Evolutionary conservation across 2,797 vertebrate genomes (phyloP).

Genomic region (Carapus acus): DNA sequence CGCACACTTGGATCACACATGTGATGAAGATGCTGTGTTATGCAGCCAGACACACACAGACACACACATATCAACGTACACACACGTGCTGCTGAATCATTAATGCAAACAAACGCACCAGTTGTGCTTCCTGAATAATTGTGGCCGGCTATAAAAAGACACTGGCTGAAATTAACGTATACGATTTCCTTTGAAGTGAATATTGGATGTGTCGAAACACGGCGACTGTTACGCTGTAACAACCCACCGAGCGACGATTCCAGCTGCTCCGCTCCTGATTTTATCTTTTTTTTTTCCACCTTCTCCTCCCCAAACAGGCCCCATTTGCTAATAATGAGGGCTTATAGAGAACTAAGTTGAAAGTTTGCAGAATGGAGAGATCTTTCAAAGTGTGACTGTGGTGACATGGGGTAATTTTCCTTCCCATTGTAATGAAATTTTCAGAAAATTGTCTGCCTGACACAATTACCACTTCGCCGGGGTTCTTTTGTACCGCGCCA

Average conservation of each 20-base stretch:
- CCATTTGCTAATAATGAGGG: background rate
- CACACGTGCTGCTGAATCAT: conserved; percentile 23
- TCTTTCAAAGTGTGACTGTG: background rate
- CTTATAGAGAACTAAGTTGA: background rate
- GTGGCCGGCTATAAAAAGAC: background rate
- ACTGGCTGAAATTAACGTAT: background rate
- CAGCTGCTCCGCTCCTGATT: conserved; percentile 28
- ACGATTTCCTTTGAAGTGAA: conserved; percentile 25
- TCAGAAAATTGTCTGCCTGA: too few species aligned
- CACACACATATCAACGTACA: background rate
- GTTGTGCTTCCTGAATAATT: conserved; percentile 13
- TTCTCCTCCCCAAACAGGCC: conserved; percentile 10
- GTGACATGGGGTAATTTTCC: too few species aligned
- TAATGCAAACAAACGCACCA: conserved; percentile 14
- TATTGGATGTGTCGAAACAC: too few species aligned
- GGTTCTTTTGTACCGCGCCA: conserved; percentile 7
- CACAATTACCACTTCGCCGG: too few species aligned
- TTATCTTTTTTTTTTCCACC: conserved; percentile 12
- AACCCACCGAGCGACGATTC: conserved; percentile 33
- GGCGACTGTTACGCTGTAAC: too few species aligned
- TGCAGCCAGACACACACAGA: conserved; percentile 10
- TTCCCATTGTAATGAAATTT: too few species aligned
- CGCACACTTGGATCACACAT: background rate
- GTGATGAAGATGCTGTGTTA: conserved; percentile 16
- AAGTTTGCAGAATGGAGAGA: background rate